Base-by-base conservation (phyloP, 2,888 invertebrate species). In the Ashinkailepas kermadecensis region DNA sequence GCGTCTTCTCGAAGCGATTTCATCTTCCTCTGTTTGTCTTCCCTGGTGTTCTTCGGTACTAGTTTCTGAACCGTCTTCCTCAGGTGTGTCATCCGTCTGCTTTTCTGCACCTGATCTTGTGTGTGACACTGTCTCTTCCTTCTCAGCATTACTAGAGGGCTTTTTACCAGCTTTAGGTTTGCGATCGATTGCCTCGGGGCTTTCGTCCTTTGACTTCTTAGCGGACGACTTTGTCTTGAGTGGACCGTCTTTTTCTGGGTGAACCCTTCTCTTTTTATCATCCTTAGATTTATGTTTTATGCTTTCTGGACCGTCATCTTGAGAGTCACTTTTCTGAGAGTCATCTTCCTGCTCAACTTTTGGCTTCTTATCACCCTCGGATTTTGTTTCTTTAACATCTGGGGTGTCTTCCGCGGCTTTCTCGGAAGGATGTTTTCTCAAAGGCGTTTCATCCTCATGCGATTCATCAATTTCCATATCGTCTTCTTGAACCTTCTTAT, bases 121-220 rank as follows among this genome's bases (percentile, higher is more conserved):
- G 56, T n/a, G 64, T 67, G 82, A 81, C 21, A n/a, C 13, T 80
- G n/a, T 80, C 83, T 83, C 83, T 79, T 86, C 85, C 85, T 87
- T 88, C 84, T 86, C 86, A 85, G 83, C 83, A 81, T 15, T 0
- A 59, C 39, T 39, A 39, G 12, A 59, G 2, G 59, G 15, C 59
- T 59, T 59, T 59, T 15, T 59, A 15, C 15, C 59, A 13, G 12
- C 7, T 59, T 59, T 59, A 59, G 59, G 59, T 7, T 59, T 59
- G 12, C 59, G 59, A 59, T 81, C 84, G 83, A 84, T 83, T 85
- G 82, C 84, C 84, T 82, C 39, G 39, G 39, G 39, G 39, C 39
- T 84, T 83, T 85, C 83, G 82, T 84, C 78, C 81, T 84, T 82
- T n/a, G 82, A 80, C 82, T 85, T 89, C 89, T 78, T 88, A 87